Evolutionary conservation across 2,888 invertebrate genomes (phyloP), one percentile per base, ranked within the genome.

Genomic region (Mesorhabditis sp.): DNA sequence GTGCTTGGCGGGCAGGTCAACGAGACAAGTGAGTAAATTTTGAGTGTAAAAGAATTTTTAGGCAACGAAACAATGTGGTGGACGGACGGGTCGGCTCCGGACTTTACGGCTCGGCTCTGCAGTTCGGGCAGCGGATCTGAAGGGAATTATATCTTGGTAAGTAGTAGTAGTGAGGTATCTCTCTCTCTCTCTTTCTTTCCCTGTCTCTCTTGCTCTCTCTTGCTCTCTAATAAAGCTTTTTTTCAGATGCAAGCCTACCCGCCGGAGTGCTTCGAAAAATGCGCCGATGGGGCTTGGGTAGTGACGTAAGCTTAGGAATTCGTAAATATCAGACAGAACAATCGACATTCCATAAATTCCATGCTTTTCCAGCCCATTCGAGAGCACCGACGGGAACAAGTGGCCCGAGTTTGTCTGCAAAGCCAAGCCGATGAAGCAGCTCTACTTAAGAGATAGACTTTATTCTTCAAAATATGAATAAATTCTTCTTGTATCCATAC

Each of bases 1-100:
- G n/a, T 50, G n/a, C 58, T 50, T 50, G 58, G 58, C 58, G 58
- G 58, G n/a, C 58, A 50, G n/a, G n/a, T 50, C 58, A 50, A 50
- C n/a, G 58, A 50, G 7, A 50, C 7, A 10, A 50, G 58, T 50
- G 7, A 13, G 58, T 50, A 50, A 50, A 50, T 10, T 50, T 50
- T 10, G n/a, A 50, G n/a, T 13, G 58, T 50, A 13, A 13, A 13
- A 50, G 2, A 50, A 50, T 13, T 50, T 50, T 50, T 50, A 50
- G 58, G 10, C 10, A 50, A 50, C n/a, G 7, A 13, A n/a, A 50
- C 58, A 10, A n/a, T 13, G 7, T 50, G 58, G 58, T 50, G 58
- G 58, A 50, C 58, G 7, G 58, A 50, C n/a, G 58, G 58, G n/a
- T 50, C 58, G 58, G 58, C 7, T n/a, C 7, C 58, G 10, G 58